phyloP scores from a whole-genome alignment of 2,888 invertebrate genomes.

The Apamea monoglypha region DNA sequence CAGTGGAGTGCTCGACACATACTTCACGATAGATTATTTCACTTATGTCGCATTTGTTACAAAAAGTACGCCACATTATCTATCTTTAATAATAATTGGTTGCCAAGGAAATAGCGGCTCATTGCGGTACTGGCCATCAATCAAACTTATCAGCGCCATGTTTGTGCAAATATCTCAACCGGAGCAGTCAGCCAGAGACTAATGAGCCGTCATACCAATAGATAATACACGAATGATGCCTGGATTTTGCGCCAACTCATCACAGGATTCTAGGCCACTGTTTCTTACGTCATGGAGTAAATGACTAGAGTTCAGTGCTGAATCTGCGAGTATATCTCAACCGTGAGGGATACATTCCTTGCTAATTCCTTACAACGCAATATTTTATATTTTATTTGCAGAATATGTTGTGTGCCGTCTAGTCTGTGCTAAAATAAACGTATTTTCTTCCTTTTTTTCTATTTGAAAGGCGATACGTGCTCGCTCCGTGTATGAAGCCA shows the following conservation, averaged over 20 bases:
- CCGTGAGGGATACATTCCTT: background rate
- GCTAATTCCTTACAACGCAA: background rate
- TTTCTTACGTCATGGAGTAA: conserved; percentile 39
- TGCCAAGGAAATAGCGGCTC: conserved; percentile 52
- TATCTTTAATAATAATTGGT: conserved; percentile 36
- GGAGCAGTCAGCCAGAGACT: conserved; percentile 59
- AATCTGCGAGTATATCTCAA: conserved; percentile 6
- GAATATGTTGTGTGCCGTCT: background rate
- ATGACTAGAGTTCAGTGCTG: conserved; percentile 28
- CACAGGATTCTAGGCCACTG: conserved; percentile 33
- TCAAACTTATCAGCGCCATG: conserved; percentile 63
- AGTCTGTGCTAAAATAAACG: background rate
- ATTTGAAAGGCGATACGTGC: conserved; percentile 37
- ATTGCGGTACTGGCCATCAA: conserved; percentile 56
- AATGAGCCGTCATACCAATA: conserved; percentile 65
- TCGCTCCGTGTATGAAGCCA: conserved; percentile 37
- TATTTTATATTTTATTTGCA: background rate
- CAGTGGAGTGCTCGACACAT: conserved; percentile 25
- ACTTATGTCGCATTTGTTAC: conserved; percentile 12
- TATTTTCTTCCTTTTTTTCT: background rate
- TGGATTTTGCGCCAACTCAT: conserved; percentile 55
- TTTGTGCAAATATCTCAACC: conserved; percentile 63
- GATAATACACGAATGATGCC: conserved; percentile 61
- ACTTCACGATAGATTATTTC: conserved; percentile 28
- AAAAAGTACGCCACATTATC: conserved; percentile 15